Percentiles rank a stretch among this genome's conserved stretches.
phyloP scores from a whole-genome alignment of 2,888 invertebrate genomes.

The Drosophila silvestris region DNA sequence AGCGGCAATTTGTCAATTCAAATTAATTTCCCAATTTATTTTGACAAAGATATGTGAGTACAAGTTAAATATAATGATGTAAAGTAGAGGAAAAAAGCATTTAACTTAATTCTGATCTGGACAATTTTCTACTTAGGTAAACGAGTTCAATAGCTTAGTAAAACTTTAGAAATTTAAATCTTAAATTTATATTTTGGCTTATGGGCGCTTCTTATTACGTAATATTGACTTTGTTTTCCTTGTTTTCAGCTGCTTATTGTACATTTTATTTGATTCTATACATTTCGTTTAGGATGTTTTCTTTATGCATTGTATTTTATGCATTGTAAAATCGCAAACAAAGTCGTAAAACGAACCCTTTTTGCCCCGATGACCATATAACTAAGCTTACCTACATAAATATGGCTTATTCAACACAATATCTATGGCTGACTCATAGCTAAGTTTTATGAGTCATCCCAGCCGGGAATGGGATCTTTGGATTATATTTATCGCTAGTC shows the following conservation, averaged over 20 bases:
- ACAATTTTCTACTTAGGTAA: not conserved
- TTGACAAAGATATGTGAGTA: not conserved
- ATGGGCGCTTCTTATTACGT: not conserved
- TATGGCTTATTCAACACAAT: constrained; percentile 21
- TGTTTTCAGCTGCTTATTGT: not conserved
- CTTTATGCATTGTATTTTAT: constrained; percentile 32
- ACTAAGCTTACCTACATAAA: constrained; percentile 51
- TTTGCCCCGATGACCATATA: constrained; percentile 39
- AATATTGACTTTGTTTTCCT: not conserved
- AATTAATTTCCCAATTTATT: constrained; percentile 9
- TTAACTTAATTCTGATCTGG: not conserved
- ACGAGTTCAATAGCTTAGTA: not conserved
- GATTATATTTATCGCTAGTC: constrained; percentile 16
- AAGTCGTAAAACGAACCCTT: constrained; percentile 59
- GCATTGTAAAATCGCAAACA: constrained; percentile 54
- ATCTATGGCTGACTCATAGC: constrained; percentile 40
- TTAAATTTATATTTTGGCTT: not conserved
- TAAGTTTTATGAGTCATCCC: constrained; percentile 30
- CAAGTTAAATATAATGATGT: not conserved
- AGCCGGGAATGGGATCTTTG: not conserved
- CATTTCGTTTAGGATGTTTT: not conserved
- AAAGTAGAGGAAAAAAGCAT: not conserved
- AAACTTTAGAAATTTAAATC: not conserved
- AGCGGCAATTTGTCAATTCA: constrained; percentile 33
- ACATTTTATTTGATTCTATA: not conserved